Evolutionary conservation across 2,888 invertebrate genomes (phyloP), one percentile per base, ranked within the genome.

Genomic region (Seladonia tumulorum): DNA sequence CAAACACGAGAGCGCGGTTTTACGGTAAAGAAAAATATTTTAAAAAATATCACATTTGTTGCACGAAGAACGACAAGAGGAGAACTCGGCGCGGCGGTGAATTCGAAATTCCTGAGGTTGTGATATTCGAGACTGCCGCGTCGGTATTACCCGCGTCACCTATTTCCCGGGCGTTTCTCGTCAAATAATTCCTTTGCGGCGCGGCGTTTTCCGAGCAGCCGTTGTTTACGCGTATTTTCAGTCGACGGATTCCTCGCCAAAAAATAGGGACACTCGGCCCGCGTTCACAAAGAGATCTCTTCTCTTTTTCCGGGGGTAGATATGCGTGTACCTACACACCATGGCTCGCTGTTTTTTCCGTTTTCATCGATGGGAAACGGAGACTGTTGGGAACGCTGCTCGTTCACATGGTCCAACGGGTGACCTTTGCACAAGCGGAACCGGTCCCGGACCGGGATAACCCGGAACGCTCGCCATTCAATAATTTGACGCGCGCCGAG

Each of bases 371-470:
- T 42, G 49, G 70, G 35, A 53, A 53, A 53, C 53, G 22, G 18
- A 63, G 45, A 83, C 71, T 16, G 42, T 22, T 22, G 39, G 71
- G 47, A 73, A 84, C 78, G 74, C 83, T 63, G 84, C 73, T 63
- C 71, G 78, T 66, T 78, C 74, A 75, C 84, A n/a, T n/a, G 25
- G 74, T 63, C 71, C n/a, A 35, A 63, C 74, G 63, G 66, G 53
- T 47, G 63, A 29, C 45, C n/a, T 45, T 57, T 70, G 71, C 73
- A n/a, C 39, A 35, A 18, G 39, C 60, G 60, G 16, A 63, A 63
- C 60, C 60, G 57, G 12, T 1, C 22, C 57, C 8, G n/a, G 25
- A 8, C 53, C 53, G 22, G 53, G 47, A 47, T n/a, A 35, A 3
- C 35, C 35, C 35, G 35, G 45, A 57, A 66, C 35, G 66, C 39